A percentile compares a stretch with the other conserved stretches of the same genome.
Conservation (phyloP, 2,888 invertebrate genomes). For the Thecophora atra region DNA sequence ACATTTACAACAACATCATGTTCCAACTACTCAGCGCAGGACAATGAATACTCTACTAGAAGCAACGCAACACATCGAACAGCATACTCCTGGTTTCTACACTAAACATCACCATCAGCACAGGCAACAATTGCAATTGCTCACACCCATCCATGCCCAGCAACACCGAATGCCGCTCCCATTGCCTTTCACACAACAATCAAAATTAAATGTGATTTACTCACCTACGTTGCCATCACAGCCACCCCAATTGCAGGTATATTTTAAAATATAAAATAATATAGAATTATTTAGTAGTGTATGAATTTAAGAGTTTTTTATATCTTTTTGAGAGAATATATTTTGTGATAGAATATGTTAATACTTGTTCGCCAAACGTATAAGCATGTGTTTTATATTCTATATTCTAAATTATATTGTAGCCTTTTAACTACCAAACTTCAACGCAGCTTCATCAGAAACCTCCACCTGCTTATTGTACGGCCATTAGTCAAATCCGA, state of each 20-base stretch:
- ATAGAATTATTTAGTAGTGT: no score
- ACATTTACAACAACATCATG: constrained; percentile 16
- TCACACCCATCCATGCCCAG: constrained; percentile 32
- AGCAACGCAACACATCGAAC: constrained; percentile 1
- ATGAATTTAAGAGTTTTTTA: no score
- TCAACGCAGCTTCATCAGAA: constrained; percentile 59
- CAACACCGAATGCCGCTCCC: constrained; percentile 44
- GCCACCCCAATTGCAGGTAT: constrained; percentile 61
- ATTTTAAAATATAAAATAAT: no score
- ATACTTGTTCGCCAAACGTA: no score
- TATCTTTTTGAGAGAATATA: no score
- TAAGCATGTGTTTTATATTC: no score
- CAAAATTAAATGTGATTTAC: constrained; percentile 56
- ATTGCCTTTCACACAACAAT: constrained; percentile 40
- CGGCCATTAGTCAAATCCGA: constrained; percentile 66
- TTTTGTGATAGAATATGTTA: no score
- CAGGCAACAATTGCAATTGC: constrained; percentile 36
- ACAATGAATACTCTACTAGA: neutral
- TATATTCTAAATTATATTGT: constrained; percentile 12
- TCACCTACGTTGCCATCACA: constrained; percentile 55
- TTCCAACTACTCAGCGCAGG: constrained; percentile 7
- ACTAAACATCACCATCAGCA: constrained; percentile 29
- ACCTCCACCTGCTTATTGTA: constrained; percentile 65
- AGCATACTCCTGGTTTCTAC: constrained; percentile 13
- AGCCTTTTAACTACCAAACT: constrained; percentile 60